phyloP scores from a whole-genome alignment of 1,140 invertebrate species.

The Lethrus apterus region DNA sequence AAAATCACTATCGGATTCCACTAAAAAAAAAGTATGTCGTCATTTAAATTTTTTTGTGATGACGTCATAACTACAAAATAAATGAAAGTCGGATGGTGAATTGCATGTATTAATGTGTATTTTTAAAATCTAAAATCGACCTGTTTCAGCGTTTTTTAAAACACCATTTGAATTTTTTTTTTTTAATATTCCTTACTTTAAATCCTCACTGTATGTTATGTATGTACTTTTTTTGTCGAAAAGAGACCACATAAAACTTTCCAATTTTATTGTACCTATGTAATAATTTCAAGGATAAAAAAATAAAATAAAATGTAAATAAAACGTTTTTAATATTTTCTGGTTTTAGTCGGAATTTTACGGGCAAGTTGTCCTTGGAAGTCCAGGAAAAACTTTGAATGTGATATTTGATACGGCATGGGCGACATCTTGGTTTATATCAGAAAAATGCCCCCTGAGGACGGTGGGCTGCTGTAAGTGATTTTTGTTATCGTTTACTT shows the following conservation, averaged over 20 bases:
- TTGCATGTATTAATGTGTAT: too few species aligned
- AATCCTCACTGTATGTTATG: not conserved
- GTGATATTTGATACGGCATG: slow-evolving; percentile 66
- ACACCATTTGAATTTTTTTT: not conserved
- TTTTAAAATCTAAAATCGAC: too few species aligned
- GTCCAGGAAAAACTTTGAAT: slow-evolving; percentile 54
- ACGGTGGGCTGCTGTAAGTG: slow-evolving; percentile 56
- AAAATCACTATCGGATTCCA: too few species aligned
- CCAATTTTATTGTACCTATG: not conserved
- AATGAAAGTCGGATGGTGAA: too few species aligned
- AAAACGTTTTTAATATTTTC: not conserved
- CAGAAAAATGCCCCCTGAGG: slow-evolving; percentile 50
- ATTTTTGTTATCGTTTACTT: not conserved
- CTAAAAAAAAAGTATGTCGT: too few species aligned
- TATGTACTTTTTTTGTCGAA: not conserved
- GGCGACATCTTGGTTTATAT: slow-evolving; percentile 60
- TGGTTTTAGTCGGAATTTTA: slow-evolving; percentile 59
- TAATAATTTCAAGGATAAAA: not conserved
- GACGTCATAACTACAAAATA: too few species aligned
- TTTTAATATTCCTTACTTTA: too few species aligned
- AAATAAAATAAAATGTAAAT: not conserved
- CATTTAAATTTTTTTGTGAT: too few species aligned
- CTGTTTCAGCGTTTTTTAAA: too few species aligned
- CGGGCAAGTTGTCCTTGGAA: slow-evolving; percentile 53
- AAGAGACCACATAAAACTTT: too few species aligned